Conservation (phyloP, 2,113 vertebrate genomes). For the Daboia siamensis region DNA sequence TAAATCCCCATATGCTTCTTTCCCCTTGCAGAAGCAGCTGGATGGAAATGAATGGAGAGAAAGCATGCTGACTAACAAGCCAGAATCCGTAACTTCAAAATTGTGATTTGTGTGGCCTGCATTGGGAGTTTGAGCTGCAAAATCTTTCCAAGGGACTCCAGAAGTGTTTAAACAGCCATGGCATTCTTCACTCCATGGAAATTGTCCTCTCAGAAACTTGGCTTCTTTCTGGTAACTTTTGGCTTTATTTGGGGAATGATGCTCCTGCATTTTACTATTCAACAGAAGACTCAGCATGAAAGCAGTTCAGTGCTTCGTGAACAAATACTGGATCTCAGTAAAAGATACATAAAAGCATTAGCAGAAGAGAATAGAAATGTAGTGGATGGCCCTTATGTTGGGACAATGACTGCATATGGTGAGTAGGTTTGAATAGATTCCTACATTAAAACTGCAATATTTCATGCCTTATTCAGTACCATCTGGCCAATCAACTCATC, state of each 20-base stretch:
- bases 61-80: conserved; percentile 57
- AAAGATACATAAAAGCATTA: conserved; percentile 95
- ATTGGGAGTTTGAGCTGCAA: conserved; percentile 71
- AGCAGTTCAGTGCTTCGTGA: conserved; percentile 91
- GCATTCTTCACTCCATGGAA: conserved; percentile 90
- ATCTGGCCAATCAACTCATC: background rate
- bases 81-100: conserved; percentile 53
- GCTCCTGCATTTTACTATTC: conserved; percentile 98
- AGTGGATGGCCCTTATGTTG: conserved; percentile 95
- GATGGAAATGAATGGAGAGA: conserved; percentile 63
- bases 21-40: conserved; percentile 56
- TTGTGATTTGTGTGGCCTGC: conserved; percentile 45
- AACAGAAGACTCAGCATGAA: conserved; percentile 91
- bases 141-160: conserved; percentile 37
- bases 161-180: conserved; percentile 72
- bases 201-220: conserved; percentile 96
- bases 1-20: background rate
- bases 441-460: background rate
- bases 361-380: conserved; percentile 95
- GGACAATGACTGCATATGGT: conserved; percentile 98
- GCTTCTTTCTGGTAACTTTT: conserved; percentile 96
- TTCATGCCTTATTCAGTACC: background rate
- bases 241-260: conserved; percentile 99
- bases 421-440: conserved; percentile 53
- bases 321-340: conserved; percentile 98